These are phyloP conservation scores for Lepidostoma basale DNA, from an alignment of 1,140 invertebrate species.

Conservation along the genomic window DNA sequence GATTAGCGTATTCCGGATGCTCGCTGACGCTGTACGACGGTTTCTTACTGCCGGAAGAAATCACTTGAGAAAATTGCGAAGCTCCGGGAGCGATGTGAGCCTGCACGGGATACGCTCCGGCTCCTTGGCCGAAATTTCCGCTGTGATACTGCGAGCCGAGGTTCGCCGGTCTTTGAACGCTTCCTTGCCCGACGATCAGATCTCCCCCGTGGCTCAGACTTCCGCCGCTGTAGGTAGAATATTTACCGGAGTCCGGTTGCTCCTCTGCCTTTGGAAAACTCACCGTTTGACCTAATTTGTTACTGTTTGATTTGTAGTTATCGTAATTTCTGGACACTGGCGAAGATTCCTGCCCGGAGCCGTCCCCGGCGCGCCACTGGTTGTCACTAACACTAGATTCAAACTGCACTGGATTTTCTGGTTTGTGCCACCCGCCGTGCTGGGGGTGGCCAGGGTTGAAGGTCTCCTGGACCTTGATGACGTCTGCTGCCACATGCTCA, in stretches of 20 bases:
- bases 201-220: slow-evolving; percentile 21
- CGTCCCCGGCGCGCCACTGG: slow-evolving; percentile 26
- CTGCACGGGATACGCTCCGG: slow-evolving; percentile 12
- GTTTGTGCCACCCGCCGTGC: slow-evolving; percentile 31
- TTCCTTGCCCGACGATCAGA: slow-evolving; percentile 32
- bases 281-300: slow-evolving; percentile 10
- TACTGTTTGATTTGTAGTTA: no score
- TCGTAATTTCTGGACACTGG: neutral
- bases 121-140: neutral
- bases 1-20: slow-evolving; percentile 3
- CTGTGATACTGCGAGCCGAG: neutral
- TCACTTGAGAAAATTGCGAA: slow-evolving; percentile 13
- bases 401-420: neutral
- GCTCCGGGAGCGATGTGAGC: slow-evolving; percentile 1
- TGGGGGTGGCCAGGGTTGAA: slow-evolving; percentile 32
- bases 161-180: slow-evolving; percentile 30
- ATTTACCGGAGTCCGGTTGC: slow-evolving; percentile 1
- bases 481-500: neutral
- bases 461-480: neutral
- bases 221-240: neutral
- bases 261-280: neutral
- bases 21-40: slow-evolving; percentile 5
- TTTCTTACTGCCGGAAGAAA: slow-evolving; percentile 12
- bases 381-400: slow-evolving; percentile 6
- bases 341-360: slow-evolving; percentile 10